Evolutionary conservation across 2,888 invertebrate genomes (phyloP), one percentile per base, ranked within the genome.

Genomic region (Orchesella flavescens): DNA sequence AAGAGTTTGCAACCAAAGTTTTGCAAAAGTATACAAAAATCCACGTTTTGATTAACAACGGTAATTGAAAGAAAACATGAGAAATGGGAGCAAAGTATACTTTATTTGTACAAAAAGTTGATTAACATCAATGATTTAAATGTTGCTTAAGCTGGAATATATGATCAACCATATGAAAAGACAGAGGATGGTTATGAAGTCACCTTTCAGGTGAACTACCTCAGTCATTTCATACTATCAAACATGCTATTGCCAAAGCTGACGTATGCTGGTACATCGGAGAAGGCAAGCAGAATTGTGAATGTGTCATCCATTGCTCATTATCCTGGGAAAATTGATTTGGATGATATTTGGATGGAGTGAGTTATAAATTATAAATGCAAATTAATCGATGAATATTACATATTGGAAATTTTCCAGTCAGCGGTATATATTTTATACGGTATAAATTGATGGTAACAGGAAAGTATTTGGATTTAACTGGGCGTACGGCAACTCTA

Each of bases 271-370:
- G 94, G 94, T 7, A 90, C 90, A 74, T 88, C 91, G 0, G 91
- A 91, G 43, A 91, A 90, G 82, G 21, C 83, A 0, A 91, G 95
- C 0, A 92, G 97, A 89, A 93, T 98, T 72, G 93, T 98, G 0
- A 97, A 96, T 91, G 94, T 97, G 0, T 94, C 96, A 0, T 97
- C 97, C 0, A 94, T 94, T 89, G 96, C 94, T 0, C 95, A 97
- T 90, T 91, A 92, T 80, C 91, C 93, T 19, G 95, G 95, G 12
- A 91, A 92, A 84, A 94, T 96, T 77, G 93, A 94, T 89, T 95
- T 95, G 89, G 92, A 94, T 1, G 94, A 96, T 89, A 93, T 96
- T 66, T 94, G 95, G 89, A 89, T 89, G 87, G 92, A 91, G 94
- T 94, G 90, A 90, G 90, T 89, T 57, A 10, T 44, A 2, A 57